Evolutionary conservation across 2,113 vertebrate genomes (phyloP).

Genomic region (Salminus brasiliensis): DNA sequence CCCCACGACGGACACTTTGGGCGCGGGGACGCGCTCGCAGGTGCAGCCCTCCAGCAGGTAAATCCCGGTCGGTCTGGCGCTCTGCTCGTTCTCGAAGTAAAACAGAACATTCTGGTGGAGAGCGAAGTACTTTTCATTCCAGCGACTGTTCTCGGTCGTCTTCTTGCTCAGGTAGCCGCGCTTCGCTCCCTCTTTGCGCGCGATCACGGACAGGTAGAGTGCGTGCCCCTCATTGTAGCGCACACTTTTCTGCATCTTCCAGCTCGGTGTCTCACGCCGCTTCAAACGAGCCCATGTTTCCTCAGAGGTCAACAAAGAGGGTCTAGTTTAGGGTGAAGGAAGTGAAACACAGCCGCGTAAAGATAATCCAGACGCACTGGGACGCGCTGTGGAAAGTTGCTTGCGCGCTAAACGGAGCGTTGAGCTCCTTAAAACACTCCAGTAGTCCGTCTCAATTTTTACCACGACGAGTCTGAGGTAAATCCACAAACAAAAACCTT

Average conservation of each 20-base stretch:
- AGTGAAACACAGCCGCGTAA: not conserved
- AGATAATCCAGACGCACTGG: conserved; percentile 62
- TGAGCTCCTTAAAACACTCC: not conserved
- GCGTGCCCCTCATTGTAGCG: conserved; percentile 95
- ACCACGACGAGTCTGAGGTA: not conserved
- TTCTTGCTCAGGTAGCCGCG: conserved; percentile 90
- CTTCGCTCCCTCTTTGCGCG: conserved; percentile 90
- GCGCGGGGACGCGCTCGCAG: conserved; percentile 85
- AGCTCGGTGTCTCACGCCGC: conserved; percentile 25
- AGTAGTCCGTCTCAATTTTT: too few relatives aligned
- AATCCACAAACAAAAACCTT: not conserved
- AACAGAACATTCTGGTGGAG: conserved; percentile 95
- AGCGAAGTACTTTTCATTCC: conserved; percentile 94
- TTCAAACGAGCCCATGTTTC: conserved; percentile 17
- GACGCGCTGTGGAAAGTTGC: conserved; percentile 59
- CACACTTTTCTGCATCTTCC: conserved; percentile 93
- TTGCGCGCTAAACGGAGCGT: not conserved
- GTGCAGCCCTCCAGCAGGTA: conserved; percentile 94
- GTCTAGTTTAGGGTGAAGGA: conserved; percentile 4
- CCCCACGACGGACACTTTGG: conserved; percentile 74
- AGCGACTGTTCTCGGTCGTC: conserved; percentile 89
- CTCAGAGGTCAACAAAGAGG: conserved; percentile 11
- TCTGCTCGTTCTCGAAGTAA: conserved; percentile 95
- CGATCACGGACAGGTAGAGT: conserved; percentile 84
- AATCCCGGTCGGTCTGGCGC: conserved; percentile 86